phyloP scores from a whole-genome alignment of 1,140 invertebrate species.

The Leptonema lineaticorne region DNA sequence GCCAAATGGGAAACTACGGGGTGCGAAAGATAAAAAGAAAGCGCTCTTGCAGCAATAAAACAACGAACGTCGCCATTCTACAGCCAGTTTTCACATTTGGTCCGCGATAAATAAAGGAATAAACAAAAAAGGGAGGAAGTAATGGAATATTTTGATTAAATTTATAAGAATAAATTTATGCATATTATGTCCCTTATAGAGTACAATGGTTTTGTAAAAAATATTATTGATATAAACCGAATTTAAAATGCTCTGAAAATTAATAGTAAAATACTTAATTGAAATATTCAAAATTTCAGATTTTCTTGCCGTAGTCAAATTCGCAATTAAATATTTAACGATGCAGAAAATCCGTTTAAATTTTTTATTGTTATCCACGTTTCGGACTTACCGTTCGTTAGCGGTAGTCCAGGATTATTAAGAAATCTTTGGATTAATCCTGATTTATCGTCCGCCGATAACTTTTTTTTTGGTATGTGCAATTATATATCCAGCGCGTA shows the following conservation, averaged over 20 bases:
- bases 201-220: too few species aligned
- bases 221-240: too few species aligned
- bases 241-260: too few species aligned
- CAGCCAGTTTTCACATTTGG: not conserved
- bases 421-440: slow-evolving; percentile 18
- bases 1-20: not conserved
- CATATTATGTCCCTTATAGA: too few species aligned
- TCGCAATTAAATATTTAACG: too few species aligned
- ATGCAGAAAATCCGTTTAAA: too few species aligned
- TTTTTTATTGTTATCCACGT: too few species aligned
- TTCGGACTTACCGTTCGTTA: not conserved
- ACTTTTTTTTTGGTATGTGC: slow-evolving; percentile 24
- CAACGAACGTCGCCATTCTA: not conserved
- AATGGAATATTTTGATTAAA: slow-evolving; percentile 1
- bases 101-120: too few species aligned
- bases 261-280: too few species aligned
- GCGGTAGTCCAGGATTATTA: not conserved
- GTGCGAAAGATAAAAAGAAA: slow-evolving; percentile 1
- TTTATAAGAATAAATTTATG: slow-evolving; percentile 2
- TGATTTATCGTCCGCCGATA: slow-evolving; percentile 21
- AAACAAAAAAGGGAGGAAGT: not conserved
- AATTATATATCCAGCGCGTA: slow-evolving; percentile 28
- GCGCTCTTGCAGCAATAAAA: not conserved
- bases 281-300: too few species aligned
- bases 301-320: too few species aligned